A percentile compares a stretch with the other conserved stretches of the same genome.
Evolutionary conservation across 2,113 vertebrate species (phyloP).

Genomic region (Pseudorasbora parva): DNA sequence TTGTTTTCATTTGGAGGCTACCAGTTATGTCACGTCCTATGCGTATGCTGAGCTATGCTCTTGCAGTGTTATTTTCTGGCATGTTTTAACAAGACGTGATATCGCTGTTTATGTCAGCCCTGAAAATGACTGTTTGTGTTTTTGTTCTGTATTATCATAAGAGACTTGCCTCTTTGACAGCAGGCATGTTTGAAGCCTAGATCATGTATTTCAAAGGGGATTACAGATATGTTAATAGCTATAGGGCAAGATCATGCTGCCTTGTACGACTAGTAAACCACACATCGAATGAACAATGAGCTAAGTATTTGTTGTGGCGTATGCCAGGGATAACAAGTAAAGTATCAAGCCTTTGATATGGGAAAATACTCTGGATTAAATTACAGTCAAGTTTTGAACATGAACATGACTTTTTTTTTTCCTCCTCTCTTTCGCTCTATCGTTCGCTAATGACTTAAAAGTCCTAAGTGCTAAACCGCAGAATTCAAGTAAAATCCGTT

Average conservation of each 20-base stretch:
- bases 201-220: conserved; percentile 50
- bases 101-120: conserved; percentile 57
- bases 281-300: conserved; percentile 49
- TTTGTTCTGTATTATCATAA: conserved; percentile 40
- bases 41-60: not conserved
- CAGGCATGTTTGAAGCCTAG: conserved; percentile 35
- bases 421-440: not conserved
- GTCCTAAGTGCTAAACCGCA: not conserved
- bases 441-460: not conserved
- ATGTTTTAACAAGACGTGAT: conserved; percentile 52
- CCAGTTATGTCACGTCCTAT: conserved; percentile 6
- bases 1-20: not conserved
- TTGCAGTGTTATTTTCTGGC: conserved; percentile 35
- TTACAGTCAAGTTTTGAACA: conserved; percentile 28
- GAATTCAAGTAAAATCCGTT: conserved; percentile 1
- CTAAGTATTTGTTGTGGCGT: conserved; percentile 39
- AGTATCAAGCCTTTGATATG: conserved; percentile 26
- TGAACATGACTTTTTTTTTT: not conserved
- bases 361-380: not conserved
- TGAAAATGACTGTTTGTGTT: conserved; percentile 43
- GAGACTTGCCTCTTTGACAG: conserved; percentile 37
- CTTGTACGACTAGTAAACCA: conserved; percentile 36
- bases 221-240: conserved; percentile 42
- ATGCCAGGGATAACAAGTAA: conserved; percentile 26
- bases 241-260: conserved; percentile 33